phyloP scores from a whole-genome alignment of 2,888 invertebrate species.

The Cartodere bifasciata region DNA sequence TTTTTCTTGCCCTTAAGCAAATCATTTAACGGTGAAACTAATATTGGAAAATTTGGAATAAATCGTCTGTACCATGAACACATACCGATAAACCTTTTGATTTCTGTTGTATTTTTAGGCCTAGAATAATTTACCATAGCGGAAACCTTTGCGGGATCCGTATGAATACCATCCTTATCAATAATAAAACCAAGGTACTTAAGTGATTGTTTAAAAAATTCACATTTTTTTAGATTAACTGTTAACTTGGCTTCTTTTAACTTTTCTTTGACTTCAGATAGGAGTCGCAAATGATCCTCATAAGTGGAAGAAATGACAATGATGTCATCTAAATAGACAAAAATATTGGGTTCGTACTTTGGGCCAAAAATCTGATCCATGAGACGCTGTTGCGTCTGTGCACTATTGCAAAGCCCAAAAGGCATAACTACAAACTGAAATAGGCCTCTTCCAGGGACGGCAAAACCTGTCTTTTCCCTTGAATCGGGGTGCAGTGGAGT shows the following conservation, averaged over 20 bases:
- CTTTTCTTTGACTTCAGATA: constrained; percentile 13
- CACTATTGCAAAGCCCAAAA: constrained; percentile 14
- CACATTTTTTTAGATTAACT: constrained; percentile 18
- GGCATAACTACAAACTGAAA: constrained; percentile 17
- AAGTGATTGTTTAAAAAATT: constrained; percentile 17
- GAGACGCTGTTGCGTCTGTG: constrained; percentile 17
- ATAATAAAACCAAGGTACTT: constrained; percentile 21
- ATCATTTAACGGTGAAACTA: constrained; percentile 18
- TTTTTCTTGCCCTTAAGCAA: constrained; percentile 17
- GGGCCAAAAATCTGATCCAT: constrained; percentile 15
- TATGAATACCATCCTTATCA: constrained; percentile 16
- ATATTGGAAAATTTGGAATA: constrained; percentile 17
- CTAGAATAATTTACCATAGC: constrained; percentile 20
- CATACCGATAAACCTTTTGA: constrained; percentile 21
- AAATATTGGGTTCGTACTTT: constrained; percentile 12
- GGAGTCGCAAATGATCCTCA: constrained; percentile 15
- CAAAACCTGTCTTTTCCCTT: constrained; percentile 20
- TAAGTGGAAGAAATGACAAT: constrained; percentile 17
- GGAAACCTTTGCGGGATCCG: constrained; percentile 20
- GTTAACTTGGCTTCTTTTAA: constrained; percentile 16
- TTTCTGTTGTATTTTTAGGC: constrained; percentile 17
- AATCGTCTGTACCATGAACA: constrained; percentile 21
- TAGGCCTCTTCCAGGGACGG: constrained; percentile 18
- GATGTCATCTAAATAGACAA: constrained; percentile 20
- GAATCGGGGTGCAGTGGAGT: constrained; percentile 15